Conservation (phyloP, 1,140 invertebrate species). For the Tetragonula clypearis region DNA sequence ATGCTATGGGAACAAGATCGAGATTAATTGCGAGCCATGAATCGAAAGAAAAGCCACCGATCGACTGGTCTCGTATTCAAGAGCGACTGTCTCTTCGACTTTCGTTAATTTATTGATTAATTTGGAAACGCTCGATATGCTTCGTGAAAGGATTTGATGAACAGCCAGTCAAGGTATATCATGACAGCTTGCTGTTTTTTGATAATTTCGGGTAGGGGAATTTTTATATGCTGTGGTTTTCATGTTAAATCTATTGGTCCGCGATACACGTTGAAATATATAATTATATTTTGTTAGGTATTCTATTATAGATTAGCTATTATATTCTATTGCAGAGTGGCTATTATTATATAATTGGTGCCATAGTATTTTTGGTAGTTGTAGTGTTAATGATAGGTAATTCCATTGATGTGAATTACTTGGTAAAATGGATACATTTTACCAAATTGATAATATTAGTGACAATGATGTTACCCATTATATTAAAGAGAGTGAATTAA, state of each 20-base stretch:
- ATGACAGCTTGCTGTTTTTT: constrained; percentile 15
- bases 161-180: not conserved
- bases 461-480: not conserved
- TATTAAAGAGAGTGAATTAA: not conserved
- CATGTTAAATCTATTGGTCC: not conserved
- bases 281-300: not conserved
- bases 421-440: not conserved
- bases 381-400: not conserved
- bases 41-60: constrained; percentile 40
- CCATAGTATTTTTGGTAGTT: not conserved
- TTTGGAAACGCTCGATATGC: constrained; percentile 26
- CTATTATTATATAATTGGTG: not conserved
- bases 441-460: not conserved
- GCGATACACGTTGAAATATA: not conserved
- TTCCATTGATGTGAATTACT: not conserved
- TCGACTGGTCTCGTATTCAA: constrained; percentile 39
- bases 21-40: constrained; percentile 65
- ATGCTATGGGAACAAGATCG: constrained; percentile 58
- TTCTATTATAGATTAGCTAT: not conserved
- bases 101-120: constrained; percentile 49
- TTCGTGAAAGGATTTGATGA: not conserved
- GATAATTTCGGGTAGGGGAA: not conserved
- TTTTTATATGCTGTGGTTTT: not conserved
- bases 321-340: not conserved
- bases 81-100: constrained; percentile 11